Evolutionary conservation across 2,797 vertebrate genomes (phyloP).

Genomic region (Triplophysa yarkandensis): DNA sequence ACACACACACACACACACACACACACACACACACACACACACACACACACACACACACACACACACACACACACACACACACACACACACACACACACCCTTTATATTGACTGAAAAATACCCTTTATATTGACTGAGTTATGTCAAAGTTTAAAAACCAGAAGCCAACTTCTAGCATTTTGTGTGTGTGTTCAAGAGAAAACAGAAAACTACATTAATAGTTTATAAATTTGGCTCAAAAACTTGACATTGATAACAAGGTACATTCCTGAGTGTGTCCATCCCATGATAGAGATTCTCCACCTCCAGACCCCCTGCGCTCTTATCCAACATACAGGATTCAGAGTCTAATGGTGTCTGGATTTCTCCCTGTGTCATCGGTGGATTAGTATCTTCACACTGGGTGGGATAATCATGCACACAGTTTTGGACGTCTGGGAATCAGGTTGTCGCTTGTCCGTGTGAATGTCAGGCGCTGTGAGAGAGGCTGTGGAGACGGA

Average conservation of each 20-base stretch:
- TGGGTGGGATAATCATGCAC: constrained; percentile 45
- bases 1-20: too few species aligned
- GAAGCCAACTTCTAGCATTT: too few species aligned
- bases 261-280: constrained; percentile 7
- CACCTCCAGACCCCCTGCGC: background rate
- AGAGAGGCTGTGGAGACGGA: constrained; percentile 29
- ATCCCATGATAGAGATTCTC: constrained; percentile 14
- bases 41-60: too few species aligned
- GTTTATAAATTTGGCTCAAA: background rate
- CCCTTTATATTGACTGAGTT: too few species aligned
- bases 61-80: too few species aligned
- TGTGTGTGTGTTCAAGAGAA: too few species aligned
- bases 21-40: too few species aligned
- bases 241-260: background rate
- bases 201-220: too few species aligned
- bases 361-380: constrained; percentile 52
- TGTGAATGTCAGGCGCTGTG: constrained; percentile 36
- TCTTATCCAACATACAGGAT: constrained; percentile 43
- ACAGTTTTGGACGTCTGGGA: constrained; percentile 21
- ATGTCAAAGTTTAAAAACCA: too few species aligned
- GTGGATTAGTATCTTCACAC: constrained; percentile 58
- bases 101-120: too few species aligned
- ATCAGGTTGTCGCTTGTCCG: constrained; percentile 37
- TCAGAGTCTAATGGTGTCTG: constrained; percentile 45
- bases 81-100: too few species aligned